Evolutionary conservation across 1,140 invertebrate genomes (phyloP).

Genomic region (Ostrea denselamellosa): DNA sequence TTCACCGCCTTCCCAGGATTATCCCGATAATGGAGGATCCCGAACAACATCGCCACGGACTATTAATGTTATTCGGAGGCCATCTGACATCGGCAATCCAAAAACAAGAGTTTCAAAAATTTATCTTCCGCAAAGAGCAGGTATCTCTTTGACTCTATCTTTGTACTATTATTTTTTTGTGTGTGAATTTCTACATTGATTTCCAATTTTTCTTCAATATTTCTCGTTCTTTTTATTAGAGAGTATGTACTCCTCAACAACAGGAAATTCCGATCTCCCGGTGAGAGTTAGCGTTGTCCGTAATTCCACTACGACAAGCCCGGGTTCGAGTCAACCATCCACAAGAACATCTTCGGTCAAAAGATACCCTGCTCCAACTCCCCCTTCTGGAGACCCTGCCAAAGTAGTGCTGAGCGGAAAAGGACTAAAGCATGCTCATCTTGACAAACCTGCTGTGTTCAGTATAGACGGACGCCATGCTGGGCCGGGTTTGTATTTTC

Average conservation of each 20-base stretch:
- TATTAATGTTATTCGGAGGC: conserved; percentile 22
- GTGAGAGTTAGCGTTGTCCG: not conserved
- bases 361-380: not conserved
- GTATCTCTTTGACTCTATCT: not conserved
- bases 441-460: conserved; percentile 93
- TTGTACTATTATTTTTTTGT: not conserved
- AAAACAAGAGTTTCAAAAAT: conserved; percentile 13
- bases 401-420: conserved; percentile 86
- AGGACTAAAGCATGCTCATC: conserved; percentile 91
- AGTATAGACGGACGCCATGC: conserved; percentile 95
- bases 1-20: not conserved
- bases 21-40: not conserved
- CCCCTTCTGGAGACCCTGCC: conserved; percentile 50
- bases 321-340: conserved; percentile 42
- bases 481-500: conserved; percentile 69
- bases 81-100: not conserved
- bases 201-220: not conserved
- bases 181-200: not conserved
- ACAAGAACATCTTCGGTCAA: conserved; percentile 12
- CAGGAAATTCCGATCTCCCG: not conserved
- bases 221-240: not conserved
- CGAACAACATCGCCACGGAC: not conserved
- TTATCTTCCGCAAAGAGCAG: conserved; percentile 15
- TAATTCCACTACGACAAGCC: conserved; percentile 34
- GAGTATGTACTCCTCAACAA: conserved; percentile 37